These are phyloP conservation scores for Rhopalosiphum nymphaeae DNA, from an alignment of 2,888 invertebrate genomes.

Conservation along the genomic window DNA sequence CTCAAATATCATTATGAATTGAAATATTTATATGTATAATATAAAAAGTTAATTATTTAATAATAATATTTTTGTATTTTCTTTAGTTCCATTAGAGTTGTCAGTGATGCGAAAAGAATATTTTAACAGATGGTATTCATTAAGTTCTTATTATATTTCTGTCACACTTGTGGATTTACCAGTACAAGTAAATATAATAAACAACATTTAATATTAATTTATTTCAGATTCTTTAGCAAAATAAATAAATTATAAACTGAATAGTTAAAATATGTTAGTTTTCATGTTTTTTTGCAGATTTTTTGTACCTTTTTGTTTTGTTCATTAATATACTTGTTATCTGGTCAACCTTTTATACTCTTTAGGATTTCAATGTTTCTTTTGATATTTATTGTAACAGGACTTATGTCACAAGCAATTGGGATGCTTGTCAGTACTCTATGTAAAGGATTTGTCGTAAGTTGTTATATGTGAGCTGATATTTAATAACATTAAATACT, in stretches of 20 bases:
- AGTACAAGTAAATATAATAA: slow-evolving; percentile 74
- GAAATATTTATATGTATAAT: neutral
- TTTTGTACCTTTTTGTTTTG: slow-evolving; percentile 83
- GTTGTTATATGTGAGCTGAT: neutral
- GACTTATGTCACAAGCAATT: slow-evolving; percentile 87
- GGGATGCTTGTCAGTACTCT: slow-evolving; percentile 86
- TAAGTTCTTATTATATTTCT: slow-evolving; percentile 85
- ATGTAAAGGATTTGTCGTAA: slow-evolving; percentile 52
- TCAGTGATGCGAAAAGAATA: slow-evolving; percentile 86
- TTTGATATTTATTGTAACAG: slow-evolving; percentile 81
- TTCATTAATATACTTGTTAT: slow-evolving; percentile 86
- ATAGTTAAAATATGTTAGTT: neutral
- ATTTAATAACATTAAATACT: neutral
- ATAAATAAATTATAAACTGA: neutral
- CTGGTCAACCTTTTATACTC: slow-evolving; percentile 84
- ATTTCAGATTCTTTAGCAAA: neutral
- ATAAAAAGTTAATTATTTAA: neutral
- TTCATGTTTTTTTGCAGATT: slow-evolving; percentile 70
- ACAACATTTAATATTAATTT: neutral
- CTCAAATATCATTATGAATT: neutral
- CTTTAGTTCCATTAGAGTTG: slow-evolving; percentile 85
- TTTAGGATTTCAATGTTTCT: slow-evolving; percentile 81
- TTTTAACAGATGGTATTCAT: slow-evolving; percentile 91
- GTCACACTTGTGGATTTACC: slow-evolving; percentile 86
- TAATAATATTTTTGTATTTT: slow-evolving; percentile 34